Evolutionary conservation across 1,140 invertebrate species (phyloP).

Genomic region (Achroia grisella): DNA sequence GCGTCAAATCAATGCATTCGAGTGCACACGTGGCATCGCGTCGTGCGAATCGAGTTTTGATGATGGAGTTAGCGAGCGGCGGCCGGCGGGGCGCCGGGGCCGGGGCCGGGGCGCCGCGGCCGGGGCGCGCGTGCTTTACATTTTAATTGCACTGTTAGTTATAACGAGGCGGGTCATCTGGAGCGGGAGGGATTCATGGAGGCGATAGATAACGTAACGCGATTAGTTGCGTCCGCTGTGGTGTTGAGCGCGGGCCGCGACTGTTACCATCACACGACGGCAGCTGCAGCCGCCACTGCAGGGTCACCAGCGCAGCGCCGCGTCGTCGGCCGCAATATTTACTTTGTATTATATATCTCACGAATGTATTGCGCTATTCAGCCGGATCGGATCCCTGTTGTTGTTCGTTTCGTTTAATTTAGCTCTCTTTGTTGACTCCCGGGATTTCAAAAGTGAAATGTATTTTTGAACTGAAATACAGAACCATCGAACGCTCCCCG

Average conservation of each 20-base stretch:
- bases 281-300: too few species aligned
- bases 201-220: conserved; percentile 8
- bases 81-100: neutral
- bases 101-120: neutral
- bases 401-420: conserved; percentile 10
- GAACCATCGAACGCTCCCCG: neutral
- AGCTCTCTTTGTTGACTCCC: conserved; percentile 10
- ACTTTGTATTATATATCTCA: neutral
- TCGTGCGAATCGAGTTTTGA: too few species aligned
- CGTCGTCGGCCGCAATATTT: neutral
- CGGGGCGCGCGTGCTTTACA: conserved; percentile 4
- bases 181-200: conserved; percentile 3
- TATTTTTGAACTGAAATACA: conserved; percentile 6
- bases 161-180: conserved; percentile 11
- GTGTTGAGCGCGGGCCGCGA: too few species aligned
- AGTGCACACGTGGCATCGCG: too few species aligned
- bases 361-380: conserved; percentile 4
- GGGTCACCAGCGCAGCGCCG: too few species aligned
- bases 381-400: conserved; percentile 5
- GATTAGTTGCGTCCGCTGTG: conserved; percentile 7
- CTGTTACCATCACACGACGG: too few species aligned
- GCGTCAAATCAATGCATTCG: too few species aligned
- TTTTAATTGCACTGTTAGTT: conserved; percentile 14
- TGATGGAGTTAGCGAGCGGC: too few species aligned
- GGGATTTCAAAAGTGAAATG: conserved; percentile 9